These are phyloP conservation scores for Cephus nigrinus DNA, from an alignment of 2,888 invertebrate genomes.

Conservation along the genomic window DNA sequence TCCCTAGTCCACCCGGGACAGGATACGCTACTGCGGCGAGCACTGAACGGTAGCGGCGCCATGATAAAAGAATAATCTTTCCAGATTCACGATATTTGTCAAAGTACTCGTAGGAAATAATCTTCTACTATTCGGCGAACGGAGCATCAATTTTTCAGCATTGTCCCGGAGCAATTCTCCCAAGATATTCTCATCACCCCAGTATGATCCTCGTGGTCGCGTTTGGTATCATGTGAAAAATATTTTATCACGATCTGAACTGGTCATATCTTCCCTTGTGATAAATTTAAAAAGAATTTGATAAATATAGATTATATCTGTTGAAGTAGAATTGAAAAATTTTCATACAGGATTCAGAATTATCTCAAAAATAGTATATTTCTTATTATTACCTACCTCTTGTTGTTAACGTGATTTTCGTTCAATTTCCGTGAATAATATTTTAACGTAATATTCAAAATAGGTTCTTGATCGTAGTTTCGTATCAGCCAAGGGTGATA, in stretches of 20 bases:
- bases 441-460: background rate
- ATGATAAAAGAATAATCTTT: conserved; percentile 21
- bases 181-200: background rate
- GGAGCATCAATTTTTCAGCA: conserved; percentile 7
- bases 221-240: background rate
- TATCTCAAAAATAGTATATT: background rate
- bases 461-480: background rate
- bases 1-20: conserved; percentile 1
- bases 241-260: background rate
- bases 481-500: background rate
- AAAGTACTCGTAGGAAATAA: conserved; percentile 12
- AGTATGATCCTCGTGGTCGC: background rate
- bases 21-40: background rate
- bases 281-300: background rate
- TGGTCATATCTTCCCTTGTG: background rate
- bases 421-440: background rate
- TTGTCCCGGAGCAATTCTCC: background rate
- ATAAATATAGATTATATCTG: background rate
- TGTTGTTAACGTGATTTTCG: background rate
- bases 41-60: background rate
- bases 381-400: background rate
- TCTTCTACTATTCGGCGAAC: conserved; percentile 9
- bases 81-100: conserved; percentile 21
- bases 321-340: background rate
- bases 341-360: background rate